Evolutionary conservation across 2,797 vertebrate genomes (phyloP), one percentile per base, ranked within the genome.

Genomic region (Neopelma chrysocephalum): DNA sequence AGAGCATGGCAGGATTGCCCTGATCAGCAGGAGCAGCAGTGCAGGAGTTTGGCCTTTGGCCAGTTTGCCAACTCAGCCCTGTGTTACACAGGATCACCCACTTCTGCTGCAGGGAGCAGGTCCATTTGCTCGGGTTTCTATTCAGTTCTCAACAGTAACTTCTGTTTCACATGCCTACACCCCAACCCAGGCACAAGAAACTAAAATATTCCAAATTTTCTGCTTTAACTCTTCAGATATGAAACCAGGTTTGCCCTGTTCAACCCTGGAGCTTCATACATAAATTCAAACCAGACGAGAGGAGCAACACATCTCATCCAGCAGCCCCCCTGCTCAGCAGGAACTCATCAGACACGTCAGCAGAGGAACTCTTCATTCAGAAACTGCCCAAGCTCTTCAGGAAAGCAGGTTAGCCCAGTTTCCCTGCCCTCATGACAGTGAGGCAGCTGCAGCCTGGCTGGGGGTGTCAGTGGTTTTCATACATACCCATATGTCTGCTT

Each of bases 401-500:
- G 20, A 61, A 78, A 69, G 0, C 1, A 40, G 51, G 60, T 22
- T 42, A 87, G 43, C 10, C 54, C 38, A 8, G 5, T 15, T 43
- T 43, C 23, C 61, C 79, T 50, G 29, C 7, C 42, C 17, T 18
- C 27, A 3, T 1, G 40, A 57, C 16, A 90, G 10, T 2, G 47
- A 11, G 36, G 78, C 66, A 90, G 71, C 40, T 84, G 79, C 82
- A 77, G 62, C 4, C 53, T 45, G 62, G n/a, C 11, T 68, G 42
- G 4, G 2, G 11, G 18, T 3, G n/a, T 21, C 29, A 21, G 18
- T 1, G 1, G 14, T 25, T 54, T 40, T 71, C 18, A 86, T 79
- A 98, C 99, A 29, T 98, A 99, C 99, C 99, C 99, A 99, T 86
- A 99, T 98, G 94, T 99, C 99, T 77, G 99, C 99, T 96, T 99